These are phyloP conservation scores for Pristionchus mayeri DNA, from an alignment of 2,888 invertebrate species.

Conservation along the genomic window DNA sequence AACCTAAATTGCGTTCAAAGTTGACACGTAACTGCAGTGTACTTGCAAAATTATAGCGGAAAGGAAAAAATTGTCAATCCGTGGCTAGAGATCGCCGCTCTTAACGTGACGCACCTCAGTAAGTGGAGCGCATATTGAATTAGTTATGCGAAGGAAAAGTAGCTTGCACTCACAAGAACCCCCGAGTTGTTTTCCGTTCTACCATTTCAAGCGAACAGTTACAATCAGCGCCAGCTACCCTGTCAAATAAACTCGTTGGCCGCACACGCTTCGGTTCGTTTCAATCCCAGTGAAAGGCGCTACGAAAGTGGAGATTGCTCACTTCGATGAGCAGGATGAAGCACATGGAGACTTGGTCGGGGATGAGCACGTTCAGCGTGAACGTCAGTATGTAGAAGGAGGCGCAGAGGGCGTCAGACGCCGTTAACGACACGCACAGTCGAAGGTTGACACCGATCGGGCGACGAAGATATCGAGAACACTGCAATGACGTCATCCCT, in stretches of 20 bases:
- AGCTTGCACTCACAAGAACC: neutral
- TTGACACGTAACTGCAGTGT: constrained; percentile 9
- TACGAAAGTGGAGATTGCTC: neutral
- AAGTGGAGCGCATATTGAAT: constrained; percentile 23
- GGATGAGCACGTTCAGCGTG: constrained; percentile 69
- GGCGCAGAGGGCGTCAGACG: constrained; percentile 70
- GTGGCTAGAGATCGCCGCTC: neutral
- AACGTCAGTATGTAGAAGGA: constrained; percentile 71
- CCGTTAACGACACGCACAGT: constrained; percentile 70
- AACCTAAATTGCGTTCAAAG: neutral
- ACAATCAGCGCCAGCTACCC: too few species aligned
- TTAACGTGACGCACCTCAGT: constrained; percentile 4
- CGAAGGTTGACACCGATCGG: constrained; percentile 72
- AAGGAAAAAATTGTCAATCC: neutral
- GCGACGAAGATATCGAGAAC: constrained; percentile 68
- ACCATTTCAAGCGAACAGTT: too few species aligned
- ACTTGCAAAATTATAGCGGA: neutral
- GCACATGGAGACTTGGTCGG: constrained; percentile 67
- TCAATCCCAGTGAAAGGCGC: neutral
- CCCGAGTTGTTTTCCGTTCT: too few species aligned
- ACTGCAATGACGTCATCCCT: constrained; percentile 62
- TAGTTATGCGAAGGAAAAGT: neutral
- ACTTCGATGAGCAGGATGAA: constrained; percentile 70
- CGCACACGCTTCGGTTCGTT: too few species aligned
- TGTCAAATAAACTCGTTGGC: too few species aligned